Base-by-base conservation (phyloP, 1,140 invertebrate species). In the Phymorhynchus buccinoides region DNA sequence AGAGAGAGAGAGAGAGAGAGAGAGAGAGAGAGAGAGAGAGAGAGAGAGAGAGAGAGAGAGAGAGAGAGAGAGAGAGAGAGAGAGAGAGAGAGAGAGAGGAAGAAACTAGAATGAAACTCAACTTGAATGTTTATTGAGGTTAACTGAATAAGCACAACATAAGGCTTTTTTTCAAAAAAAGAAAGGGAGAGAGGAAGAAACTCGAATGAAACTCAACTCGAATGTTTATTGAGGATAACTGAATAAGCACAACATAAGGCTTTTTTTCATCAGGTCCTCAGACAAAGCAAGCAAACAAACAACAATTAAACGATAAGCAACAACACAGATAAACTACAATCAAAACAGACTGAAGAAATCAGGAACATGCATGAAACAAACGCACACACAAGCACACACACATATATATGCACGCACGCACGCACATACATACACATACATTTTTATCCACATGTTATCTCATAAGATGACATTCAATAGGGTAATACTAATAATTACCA, bases 61-160 rank as follows among this genome's bases (percentile, higher is more conserved):
- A 87, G 73, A 86, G 35, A 86, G 62, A 52, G 39, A 62, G 39
- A 73, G 9, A n/a, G 30, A 84, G 30, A 16, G 27, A 84, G 22
- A 14, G n/a, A n/a, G 66, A 37, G n/a, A 35, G 39, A 84, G 7
- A 62, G n/a, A 30, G 7, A 62, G 14, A 79, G 52, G 62, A 30
- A 32, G 32, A 44, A 39, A 48, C 18, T 48, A 48, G 18, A 48
- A 48, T 9, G 44, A 48, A 48, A 18, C 18, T 18, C 18, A 6
- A 77, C 18, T 3, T 16, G n/a, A n/a, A n/a, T n/a, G n/a, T 68
- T 30, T 48, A n/a, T 42, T 12, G 66, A 62, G 35, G 27, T 37
- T 12, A 84, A 16, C 12, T 18, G 41, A 27, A 18, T 22, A 71
- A 27, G 27, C 27, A 37, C 7, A 37, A 7, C n/a, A 27, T 73